Base-by-base conservation (phyloP, 2,113 vertebrate species). In the Amphilophus citrinellus region DNA sequence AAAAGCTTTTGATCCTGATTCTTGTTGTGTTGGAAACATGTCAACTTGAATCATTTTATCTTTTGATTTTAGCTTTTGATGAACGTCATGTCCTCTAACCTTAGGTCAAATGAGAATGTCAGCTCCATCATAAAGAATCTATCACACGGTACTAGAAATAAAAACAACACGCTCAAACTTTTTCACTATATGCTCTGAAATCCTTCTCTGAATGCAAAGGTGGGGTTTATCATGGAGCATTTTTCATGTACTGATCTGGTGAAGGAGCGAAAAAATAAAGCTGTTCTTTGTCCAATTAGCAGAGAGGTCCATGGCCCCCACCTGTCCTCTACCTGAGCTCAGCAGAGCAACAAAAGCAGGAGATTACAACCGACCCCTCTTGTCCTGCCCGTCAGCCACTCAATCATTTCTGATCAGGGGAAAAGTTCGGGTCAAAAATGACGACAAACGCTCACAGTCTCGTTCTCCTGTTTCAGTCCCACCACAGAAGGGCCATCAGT, bases 361-460 rank as follows among this genome's bases (percentile, higher is more conserved):
- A 80, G 71, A 78, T 80, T 78, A 87, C 27, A 76, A 35, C 18
- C 3, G 4, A 79, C 84, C 77, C 24, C 22, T 3, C 39, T 66
- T n/a, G 3, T 47, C n/a, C 44, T 66, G n/a, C 63, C 20, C 2
- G 3, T 22, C 76, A 77, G 61, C n/a, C 6, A 0, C 62, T 83
- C 79, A 87, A 35, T 91, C 77, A 61, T 85, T 59, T 76, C 27
- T 15, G 53, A 62, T 35, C 37, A 30, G 56, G 61, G 47, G 75
- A 78, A 61, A 80, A 15, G 30, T 11, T 42, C 57, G 10, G 62
- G 83, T 81, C 80, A 77, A 83, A 84, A 57, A 78, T n/a, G 77
- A 58, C 30, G 3, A 62, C 79, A 53, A 77, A 10, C 4, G 7
- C 13, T 77, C 79, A 24, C 75, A 24, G 30, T 18, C 30, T 11